Evolutionary conservation across 2,797 vertebrate genomes (phyloP), one percentile per base, ranked within the genome.

Genomic region (Sebastiscus albofasciatus): DNA sequence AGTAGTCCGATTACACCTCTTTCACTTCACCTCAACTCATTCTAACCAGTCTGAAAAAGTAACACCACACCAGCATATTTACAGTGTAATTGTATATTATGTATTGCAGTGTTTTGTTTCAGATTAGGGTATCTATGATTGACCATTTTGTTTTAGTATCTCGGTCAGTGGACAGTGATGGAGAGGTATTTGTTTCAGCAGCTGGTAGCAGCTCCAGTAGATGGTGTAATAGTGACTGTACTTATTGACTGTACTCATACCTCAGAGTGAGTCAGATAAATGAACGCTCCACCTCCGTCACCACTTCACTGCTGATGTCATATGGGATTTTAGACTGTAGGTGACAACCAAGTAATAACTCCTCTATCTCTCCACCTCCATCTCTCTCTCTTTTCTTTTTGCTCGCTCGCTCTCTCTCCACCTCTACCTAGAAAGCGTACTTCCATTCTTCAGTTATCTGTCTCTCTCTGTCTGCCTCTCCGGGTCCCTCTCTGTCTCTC

Each of bases 271-370:
- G 90, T 92, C 91, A 92, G 94, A 95, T 93, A 92, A 92, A 95
- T 94, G 88, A 92, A 85, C 55, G 78, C 77, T 90, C 77, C 88
- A 87, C 79, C 88, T 85, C 90, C 81, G 86, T 92, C 93, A 91
- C 90, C 88, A 91, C 89, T 89, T 85, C 92, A 87, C 90, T 87
- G 87, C 88, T 94, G 90, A 93, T 94, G 94, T 94, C 93, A 88
- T 93, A 94, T 94, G 91, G 91, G 92, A 93, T 94, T 94, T 93
- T 92, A 93, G 91, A 94, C 92, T 86, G 84, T 85, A 90, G 92
- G 90, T 95, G 93, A 95, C 93, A 95, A 92, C 89, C 91, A 90
- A 93, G 93, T 94, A 95, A 94, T 94, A 95, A 94, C 92, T 94
- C 90, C 89, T 93, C 85, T 93, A 86, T 91, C 91, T 85, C 88